Percentiles rank a stretch among this genome's conserved stretches.
Conservation (phyloP, 2,888 invertebrate species). For the Hirtodrosophila confusa region DNA sequence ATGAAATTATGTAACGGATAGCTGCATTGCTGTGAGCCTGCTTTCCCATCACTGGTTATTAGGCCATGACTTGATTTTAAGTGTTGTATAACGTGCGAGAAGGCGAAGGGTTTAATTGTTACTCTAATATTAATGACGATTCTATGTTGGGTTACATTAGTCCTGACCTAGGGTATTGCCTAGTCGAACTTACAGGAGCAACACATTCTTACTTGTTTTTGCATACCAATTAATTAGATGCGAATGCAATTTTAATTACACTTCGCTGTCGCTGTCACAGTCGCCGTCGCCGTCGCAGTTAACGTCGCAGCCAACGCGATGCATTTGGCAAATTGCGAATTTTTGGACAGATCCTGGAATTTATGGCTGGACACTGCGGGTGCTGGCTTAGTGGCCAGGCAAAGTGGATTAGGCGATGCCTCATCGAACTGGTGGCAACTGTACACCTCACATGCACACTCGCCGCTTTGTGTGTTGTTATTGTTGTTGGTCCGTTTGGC, state of each 20-base stretch:
- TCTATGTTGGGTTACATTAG: too few species aligned
- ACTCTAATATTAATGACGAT: too few species aligned
- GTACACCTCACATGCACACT: constrained; percentile 29
- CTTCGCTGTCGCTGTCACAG: too few species aligned
- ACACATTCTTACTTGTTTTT: constrained; percentile 47
- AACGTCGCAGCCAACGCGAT: constrained; percentile 5
- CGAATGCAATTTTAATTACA: constrained; percentile 84
- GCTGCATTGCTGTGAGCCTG: too few species aligned
- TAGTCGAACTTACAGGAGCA: constrained; percentile 11
- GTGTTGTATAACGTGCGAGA: too few species aligned
- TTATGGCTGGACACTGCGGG: constrained; percentile 57
- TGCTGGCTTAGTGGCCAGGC: constrained; percentile 40
- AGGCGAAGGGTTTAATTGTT: too few species aligned
- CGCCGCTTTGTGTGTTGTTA: constrained; percentile 22
- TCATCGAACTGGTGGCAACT: constrained; percentile 40
- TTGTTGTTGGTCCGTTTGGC: constrained; percentile 45
- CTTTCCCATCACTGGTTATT: too few species aligned
- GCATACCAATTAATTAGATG: constrained; percentile 84
- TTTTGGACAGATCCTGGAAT: constrained; percentile 50
- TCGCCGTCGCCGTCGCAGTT: constrained; percentile 11
- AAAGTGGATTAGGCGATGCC: constrained; percentile 34
- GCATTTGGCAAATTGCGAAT: background rate
- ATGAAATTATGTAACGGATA: too few species aligned
- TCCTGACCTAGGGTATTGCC: too few species aligned
- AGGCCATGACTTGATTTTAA: too few species aligned